Evolutionary conservation across 1,140 invertebrate genomes (phyloP).

Genomic region (Neodiprion pinetum): DNA sequence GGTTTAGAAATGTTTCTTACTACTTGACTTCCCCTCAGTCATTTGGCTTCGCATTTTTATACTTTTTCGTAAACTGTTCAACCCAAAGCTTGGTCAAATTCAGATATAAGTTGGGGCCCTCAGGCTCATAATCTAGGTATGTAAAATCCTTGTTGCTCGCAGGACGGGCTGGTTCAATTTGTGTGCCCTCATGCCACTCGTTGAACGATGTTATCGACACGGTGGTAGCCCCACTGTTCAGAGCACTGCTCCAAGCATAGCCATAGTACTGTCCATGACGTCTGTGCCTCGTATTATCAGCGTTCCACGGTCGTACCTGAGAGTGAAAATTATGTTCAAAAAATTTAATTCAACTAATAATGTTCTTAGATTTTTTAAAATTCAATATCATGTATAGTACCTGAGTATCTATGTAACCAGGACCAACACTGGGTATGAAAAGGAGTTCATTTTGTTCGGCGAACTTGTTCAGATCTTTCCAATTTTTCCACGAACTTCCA

Average conservation of each 20-base stretch:
- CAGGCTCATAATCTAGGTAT: slow-evolving; percentile 67
- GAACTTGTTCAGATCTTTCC: slow-evolving; percentile 65
- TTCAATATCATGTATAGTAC: slow-evolving; percentile 35
- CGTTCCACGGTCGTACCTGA: slow-evolving; percentile 62
- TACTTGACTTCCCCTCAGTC: slow-evolving; percentile 3
- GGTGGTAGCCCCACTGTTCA: slow-evolving; percentile 60
- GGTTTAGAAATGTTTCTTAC: too few species aligned
- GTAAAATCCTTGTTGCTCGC: slow-evolving; percentile 58
- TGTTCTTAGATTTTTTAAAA: neutral
- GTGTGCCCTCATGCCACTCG: slow-evolving; percentile 69
- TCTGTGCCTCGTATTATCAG: slow-evolving; percentile 63
- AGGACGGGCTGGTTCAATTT: slow-evolving; percentile 67
- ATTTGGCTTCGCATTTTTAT: slow-evolving; percentile 17
- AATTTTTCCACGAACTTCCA: slow-evolving; percentile 71
- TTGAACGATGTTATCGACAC: slow-evolving; percentile 69
- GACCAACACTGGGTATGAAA: slow-evolving; percentile 68
- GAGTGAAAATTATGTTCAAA: slow-evolving; percentile 3
- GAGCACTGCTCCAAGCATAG: slow-evolving; percentile 64
- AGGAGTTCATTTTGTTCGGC: slow-evolving; percentile 64
- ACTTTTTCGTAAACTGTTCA: slow-evolving; percentile 57
- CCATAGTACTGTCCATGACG: slow-evolving; percentile 67
- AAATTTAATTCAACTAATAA: neutral
- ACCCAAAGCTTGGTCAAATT: slow-evolving; percentile 68
- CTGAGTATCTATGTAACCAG: slow-evolving; percentile 67
- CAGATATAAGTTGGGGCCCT: slow-evolving; percentile 65